Evolutionary conservation across 2,888 invertebrate genomes (phyloP), one percentile per base, ranked within the genome.

Genomic region (Beris morrisii): DNA sequence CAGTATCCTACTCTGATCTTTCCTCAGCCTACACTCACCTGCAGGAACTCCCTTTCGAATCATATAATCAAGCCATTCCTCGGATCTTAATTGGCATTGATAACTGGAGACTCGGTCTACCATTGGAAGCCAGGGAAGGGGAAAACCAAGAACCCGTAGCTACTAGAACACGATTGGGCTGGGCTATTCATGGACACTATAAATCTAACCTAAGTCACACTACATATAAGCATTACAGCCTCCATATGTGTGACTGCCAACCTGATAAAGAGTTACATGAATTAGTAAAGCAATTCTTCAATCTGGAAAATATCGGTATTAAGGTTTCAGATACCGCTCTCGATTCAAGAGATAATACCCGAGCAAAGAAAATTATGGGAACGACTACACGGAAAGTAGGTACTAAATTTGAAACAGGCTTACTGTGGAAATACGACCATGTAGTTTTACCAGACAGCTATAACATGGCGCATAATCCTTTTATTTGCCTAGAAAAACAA

Each of bases 381-480:
- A 32, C 38, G 38, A 38, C 38, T 38, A 22, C 38, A 38, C 38
- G 4, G 5, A 7, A n/a, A 11, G 12, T 28, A 7, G 54, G 30
- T 28, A 30, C 22, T 31, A 15, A 31, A 12, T 54, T 5, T 28
- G 30, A 54, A 28, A 11, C 30, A 11, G 54, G 54, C 11, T 32
- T 54, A 32, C 31, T 54, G 30, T 54, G 54, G 54, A 54, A 54
- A 32, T 54, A 31, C 31, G 54, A 54, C 31, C 7, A 54, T n/a
- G 11, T 54, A 28, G 11, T 11, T 31, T 31, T 30, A 32, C 54
- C 54, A 31, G 4, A 22, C 22, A 54, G 54, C 32, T 30, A 28
- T 54, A 4, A 28, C 12, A 54, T 54, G 30, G 54, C 54, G 1
- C n/a, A 12, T 7, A 15, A n/a, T 31, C 30, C 31, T 30, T 54